These are phyloP conservation scores for Hydriomena furcata DNA, from an alignment of 2,888 invertebrate species.

Conservation along the genomic window DNA sequence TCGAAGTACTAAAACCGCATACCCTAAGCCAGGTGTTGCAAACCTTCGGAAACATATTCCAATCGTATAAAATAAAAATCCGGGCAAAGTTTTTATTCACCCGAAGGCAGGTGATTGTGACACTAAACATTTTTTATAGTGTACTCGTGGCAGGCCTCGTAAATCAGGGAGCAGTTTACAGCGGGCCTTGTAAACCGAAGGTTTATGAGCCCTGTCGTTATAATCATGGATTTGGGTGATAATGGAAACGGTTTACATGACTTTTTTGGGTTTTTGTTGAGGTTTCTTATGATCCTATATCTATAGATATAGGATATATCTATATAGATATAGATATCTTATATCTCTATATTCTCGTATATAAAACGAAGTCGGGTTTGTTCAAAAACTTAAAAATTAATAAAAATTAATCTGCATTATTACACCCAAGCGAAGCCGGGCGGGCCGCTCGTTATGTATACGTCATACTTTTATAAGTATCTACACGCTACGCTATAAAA, in stretches of 20 bases:
- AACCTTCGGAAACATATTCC: constrained; percentile 31
- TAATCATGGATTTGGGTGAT: constrained; percentile 24
- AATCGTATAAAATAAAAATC: constrained; percentile 38
- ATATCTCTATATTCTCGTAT: too few relatives aligned
- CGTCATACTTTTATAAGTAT: too few relatives aligned
- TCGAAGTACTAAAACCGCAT: constrained; percentile 13
- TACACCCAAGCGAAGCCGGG: too few relatives aligned
- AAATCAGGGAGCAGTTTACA: constrained; percentile 64
- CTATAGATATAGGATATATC: too few relatives aligned
- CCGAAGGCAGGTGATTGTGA: constrained; percentile 51
- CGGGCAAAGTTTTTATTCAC: constrained; percentile 36
- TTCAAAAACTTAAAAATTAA: too few relatives aligned
- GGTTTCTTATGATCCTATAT: too few relatives aligned
- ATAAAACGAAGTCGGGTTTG: too few relatives aligned
- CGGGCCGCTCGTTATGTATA: too few relatives aligned
- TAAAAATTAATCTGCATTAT: too few relatives aligned
- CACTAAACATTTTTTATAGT: constrained; percentile 65
- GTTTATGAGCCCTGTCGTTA: constrained; percentile 42
- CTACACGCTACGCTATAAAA: too few relatives aligned
- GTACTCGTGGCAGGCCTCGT: constrained; percentile 47
- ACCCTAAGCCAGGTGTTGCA: constrained; percentile 17
- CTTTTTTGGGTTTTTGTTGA: constrained; percentile 8
- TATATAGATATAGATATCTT: too few relatives aligned
- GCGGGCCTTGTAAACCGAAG: constrained; percentile 46
- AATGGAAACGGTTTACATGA: constrained; percentile 27